These are phyloP conservation scores for Cavia aperea DNA, from an alignment of 2,113 vertebrate genomes.

Conservation along the genomic window DNA sequence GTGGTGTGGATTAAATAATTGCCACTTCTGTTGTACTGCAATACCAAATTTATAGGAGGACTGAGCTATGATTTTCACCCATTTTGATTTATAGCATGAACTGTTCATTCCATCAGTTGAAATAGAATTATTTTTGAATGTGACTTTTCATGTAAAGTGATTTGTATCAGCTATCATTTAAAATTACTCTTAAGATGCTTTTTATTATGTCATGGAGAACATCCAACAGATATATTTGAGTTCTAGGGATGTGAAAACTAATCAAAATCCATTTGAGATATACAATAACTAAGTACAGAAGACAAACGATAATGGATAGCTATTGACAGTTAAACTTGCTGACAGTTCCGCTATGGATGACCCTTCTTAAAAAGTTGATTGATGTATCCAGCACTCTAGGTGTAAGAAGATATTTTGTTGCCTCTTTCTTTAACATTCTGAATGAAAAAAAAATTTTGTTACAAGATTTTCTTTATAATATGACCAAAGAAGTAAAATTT, in stretches of 20 bases:
- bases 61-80: constrained; percentile 5
- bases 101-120: constrained; percentile 38
- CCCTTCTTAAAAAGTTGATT: neutral
- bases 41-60: neutral
- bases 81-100: constrained; percentile 28
- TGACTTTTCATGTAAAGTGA: constrained; percentile 56
- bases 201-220: constrained; percentile 71
- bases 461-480: neutral
- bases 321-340: constrained; percentile 59
- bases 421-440: neutral
- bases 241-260: constrained; percentile 59
- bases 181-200: constrained; percentile 71
- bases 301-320: constrained; percentile 54
- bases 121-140: constrained; percentile 53
- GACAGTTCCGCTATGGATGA: constrained; percentile 2
- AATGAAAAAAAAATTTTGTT: neutral
- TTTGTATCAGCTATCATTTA: constrained; percentile 66
- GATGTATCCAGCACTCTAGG: constrained; percentile 3
- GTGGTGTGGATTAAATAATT: neutral
- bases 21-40: neutral
- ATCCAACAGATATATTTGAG: constrained; percentile 66
- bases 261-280: constrained; percentile 64
- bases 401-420: constrained; percentile 24
- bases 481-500: constrained; percentile 29
- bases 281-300: constrained; percentile 42